These are phyloP conservation scores for Oryzaephilus surinamensis DNA, from an alignment of 1,140 invertebrate species.

Conservation along the genomic window DNA sequence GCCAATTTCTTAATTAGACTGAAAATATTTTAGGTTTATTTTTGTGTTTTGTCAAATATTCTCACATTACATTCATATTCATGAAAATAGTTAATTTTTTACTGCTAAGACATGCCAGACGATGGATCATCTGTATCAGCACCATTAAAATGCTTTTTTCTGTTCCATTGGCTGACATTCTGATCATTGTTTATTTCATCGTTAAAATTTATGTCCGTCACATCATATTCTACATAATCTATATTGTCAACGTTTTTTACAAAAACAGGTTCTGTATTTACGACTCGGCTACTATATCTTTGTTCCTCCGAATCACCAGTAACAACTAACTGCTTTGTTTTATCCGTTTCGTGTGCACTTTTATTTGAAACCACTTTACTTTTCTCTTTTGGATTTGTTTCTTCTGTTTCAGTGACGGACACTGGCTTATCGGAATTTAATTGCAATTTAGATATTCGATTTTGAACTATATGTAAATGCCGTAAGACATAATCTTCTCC, in stretches of 20 bases:
- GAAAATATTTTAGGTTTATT: too few species aligned
- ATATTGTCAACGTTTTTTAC: slow-evolving; percentile 32
- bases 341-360: slow-evolving; percentile 31
- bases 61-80: too few species aligned
- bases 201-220: slow-evolving; percentile 8
- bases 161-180: slow-evolving; percentile 18
- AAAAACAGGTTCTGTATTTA: slow-evolving; percentile 35
- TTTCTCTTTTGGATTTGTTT: slow-evolving; percentile 20
- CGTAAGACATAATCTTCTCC: slow-evolving; percentile 82
- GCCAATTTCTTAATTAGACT: slow-evolving; percentile 4
- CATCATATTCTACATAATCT: slow-evolving; percentile 21
- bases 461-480: slow-evolving; percentile 76
- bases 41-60: too few species aligned
- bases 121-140: slow-evolving; percentile 37
- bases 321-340: slow-evolving; percentile 31
- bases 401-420: slow-evolving; percentile 12
- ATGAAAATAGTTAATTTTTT: slow-evolving; percentile 8
- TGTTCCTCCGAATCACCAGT: slow-evolving; percentile 34
- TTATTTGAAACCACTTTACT: slow-evolving; percentile 33
- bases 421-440: slow-evolving; percentile 20
- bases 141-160: slow-evolving; percentile 13
- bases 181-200: slow-evolving; percentile 12
- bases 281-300: slow-evolving; percentile 34
- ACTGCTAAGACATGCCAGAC: slow-evolving; percentile 40
- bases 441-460: slow-evolving; percentile 46